Evolutionary conservation across 1,140 invertebrate species (phyloP).

Genomic region (Hormaphis cornu): DNA sequence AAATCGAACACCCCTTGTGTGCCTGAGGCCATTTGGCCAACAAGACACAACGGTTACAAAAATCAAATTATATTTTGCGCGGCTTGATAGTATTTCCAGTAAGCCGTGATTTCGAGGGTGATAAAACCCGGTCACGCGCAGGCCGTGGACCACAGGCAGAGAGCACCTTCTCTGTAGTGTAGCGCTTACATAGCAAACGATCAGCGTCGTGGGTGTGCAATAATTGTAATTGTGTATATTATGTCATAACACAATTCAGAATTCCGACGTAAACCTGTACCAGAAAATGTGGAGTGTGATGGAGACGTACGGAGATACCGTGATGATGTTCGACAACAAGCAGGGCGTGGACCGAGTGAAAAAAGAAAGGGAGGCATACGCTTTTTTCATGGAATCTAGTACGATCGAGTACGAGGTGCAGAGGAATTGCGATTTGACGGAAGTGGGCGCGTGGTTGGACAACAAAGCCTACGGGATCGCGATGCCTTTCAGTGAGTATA

Average conservation of each 20-base stretch:
- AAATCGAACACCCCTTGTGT: no score
- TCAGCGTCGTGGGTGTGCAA: no score
- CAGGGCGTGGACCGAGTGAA: conserved; percentile 78
- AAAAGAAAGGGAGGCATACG: conserved; percentile 70
- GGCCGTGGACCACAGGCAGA: no score
- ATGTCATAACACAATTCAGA: background rate
- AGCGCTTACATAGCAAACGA: no score
- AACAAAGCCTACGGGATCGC: conserved; percentile 89
- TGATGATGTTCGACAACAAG: conserved; percentile 73
- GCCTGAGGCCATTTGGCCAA: no score
- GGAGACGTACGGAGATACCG: conserved; percentile 72
- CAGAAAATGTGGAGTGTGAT: conserved; percentile 88
- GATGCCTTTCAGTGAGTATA: conserved; percentile 72
- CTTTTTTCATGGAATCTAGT: conserved; percentile 88
- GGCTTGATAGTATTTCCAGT: no score
- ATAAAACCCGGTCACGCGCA: no score
- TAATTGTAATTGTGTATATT: background rate
- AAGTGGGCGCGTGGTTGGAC: conserved; percentile 80
- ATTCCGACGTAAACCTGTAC: conserved; percentile 61
- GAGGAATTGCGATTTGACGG: conserved; percentile 78
- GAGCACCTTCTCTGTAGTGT: no score
- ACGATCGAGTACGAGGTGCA: conserved; percentile 86
- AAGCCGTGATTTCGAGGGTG: no score
- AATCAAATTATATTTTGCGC: no score
- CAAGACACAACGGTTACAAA: no score